phyloP scores from a whole-genome alignment of 2,797 vertebrate genomes.

The Lepilemur ruficaudatus region DNA sequence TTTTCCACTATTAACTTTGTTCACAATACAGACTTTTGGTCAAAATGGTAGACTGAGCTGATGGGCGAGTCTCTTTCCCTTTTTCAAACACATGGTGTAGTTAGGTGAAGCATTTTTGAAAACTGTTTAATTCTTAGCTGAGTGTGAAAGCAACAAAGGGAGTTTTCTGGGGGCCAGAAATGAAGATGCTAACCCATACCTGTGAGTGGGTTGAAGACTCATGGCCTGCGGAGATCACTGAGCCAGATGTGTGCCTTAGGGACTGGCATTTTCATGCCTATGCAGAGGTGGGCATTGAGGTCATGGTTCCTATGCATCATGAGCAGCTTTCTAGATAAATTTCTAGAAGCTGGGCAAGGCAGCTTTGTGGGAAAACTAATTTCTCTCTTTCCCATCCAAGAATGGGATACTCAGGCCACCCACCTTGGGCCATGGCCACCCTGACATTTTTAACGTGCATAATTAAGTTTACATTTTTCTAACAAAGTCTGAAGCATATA shows the following conservation, averaged over 20 bases:
- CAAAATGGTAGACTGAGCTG: neutral
- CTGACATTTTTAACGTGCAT: constrained; percentile 26
- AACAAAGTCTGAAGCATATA: constrained; percentile 50
- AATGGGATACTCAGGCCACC: constrained; percentile 46
- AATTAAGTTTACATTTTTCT: constrained; percentile 52
- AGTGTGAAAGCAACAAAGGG: neutral
- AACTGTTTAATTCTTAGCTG: neutral
- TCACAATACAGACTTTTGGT: neutral
- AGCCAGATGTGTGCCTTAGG: neutral
- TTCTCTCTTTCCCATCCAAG: neutral
- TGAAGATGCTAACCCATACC: neutral
- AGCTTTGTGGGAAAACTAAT: constrained; percentile 8
- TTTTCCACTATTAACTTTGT: neutral
- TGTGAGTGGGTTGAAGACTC: neutral
- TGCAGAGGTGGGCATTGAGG: neutral
- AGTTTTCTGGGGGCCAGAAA: neutral
- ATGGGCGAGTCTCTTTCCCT: neutral
- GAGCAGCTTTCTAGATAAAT: neutral
- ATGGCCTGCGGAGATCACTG: neutral
- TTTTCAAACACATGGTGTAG: neutral
- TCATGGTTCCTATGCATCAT: neutral
- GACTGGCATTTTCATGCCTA: rapidly evolving
- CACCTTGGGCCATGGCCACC: constrained; percentile 29
- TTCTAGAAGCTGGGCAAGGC: constrained; percentile 31
- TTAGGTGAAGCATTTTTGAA: neutral